phyloP scores from a whole-genome alignment of 1,140 invertebrate species.

The Colletes latitarsis region DNA sequence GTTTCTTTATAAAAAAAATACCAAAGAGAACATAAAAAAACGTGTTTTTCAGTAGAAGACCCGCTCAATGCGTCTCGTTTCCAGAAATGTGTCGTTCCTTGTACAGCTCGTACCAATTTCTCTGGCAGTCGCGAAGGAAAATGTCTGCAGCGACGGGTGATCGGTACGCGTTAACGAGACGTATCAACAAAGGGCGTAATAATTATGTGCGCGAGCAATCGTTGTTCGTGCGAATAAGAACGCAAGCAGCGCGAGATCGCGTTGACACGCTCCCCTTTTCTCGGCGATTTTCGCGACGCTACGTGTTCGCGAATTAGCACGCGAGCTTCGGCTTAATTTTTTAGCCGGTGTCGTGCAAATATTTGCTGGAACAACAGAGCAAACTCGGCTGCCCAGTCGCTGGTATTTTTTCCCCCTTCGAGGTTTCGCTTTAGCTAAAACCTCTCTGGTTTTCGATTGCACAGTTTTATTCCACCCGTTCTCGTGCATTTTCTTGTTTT shows the following conservation, averaged over 20 bases:
- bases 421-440: not conserved
- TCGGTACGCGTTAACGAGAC: not conserved
- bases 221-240: conserved; percentile 37
- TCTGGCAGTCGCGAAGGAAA: not conserved
- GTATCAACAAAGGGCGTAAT: conserved; percentile 38
- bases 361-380: conserved; percentile 46
- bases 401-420: not conserved
- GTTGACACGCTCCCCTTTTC: conserved; percentile 21
- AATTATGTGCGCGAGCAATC: conserved; percentile 30
- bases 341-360: conserved; percentile 53
- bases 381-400: conserved; percentile 4
- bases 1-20: too few species aligned
- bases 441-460: conserved; percentile 13
- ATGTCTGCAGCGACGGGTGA: not conserved
- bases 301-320: conserved; percentile 51
- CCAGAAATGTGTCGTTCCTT: too few species aligned
- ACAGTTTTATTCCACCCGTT: not conserved
- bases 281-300: conserved; percentile 21
- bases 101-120: not conserved
- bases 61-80: too few species aligned
- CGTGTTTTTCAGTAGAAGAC: too few species aligned
- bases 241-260: conserved; percentile 7
- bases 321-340: conserved; percentile 41
- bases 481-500: too few species aligned
- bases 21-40: too few species aligned